Percentiles rank a stretch among this genome's conserved stretches.
Evolutionary conservation across 2,888 invertebrate genomes (phyloP).

Genomic region (Sphaerophoria rueppellii): DNA sequence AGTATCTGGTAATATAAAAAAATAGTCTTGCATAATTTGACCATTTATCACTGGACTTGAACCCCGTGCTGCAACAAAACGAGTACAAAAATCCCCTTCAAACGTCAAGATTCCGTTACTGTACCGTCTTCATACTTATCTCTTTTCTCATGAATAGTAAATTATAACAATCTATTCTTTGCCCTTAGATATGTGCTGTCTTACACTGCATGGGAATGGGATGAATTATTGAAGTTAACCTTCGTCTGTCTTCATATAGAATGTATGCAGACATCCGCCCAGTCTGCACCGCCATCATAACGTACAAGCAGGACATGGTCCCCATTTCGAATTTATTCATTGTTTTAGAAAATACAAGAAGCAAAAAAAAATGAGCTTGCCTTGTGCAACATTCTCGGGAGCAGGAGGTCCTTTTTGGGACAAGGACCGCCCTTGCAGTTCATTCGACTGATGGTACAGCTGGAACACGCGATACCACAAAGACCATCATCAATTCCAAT

Average conservation of each 20-base stretch:
- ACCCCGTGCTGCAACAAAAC: constrained; percentile 36
- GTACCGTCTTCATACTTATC: constrained; percentile 55
- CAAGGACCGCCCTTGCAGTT: constrained; percentile 55
- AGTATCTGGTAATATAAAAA: background rate
- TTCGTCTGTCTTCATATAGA: constrained; percentile 36
- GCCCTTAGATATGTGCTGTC: constrained; percentile 6
- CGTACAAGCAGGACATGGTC: background rate
- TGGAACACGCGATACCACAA: constrained; percentile 21
- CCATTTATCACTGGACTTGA: constrained; percentile 63
- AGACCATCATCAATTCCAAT: constrained; percentile 71
- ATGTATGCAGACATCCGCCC: constrained; percentile 42
- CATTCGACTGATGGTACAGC: constrained; percentile 42
- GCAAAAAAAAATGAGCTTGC: background rate
- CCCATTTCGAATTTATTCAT: constrained; percentile 67
- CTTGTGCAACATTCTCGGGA: constrained; percentile 48
- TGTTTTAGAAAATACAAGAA: constrained; percentile 54
- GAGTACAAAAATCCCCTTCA: constrained; percentile 5
- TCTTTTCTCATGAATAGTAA: constrained; percentile 72
- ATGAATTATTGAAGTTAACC: constrained; percentile 68
- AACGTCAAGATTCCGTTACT: constrained; percentile 38
- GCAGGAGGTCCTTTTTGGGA: background rate
- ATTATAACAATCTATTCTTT: constrained; percentile 63
- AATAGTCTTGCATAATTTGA: constrained; percentile 36
- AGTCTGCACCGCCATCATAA: constrained; percentile 1
- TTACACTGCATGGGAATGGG: constrained; percentile 27